Base-by-base conservation (phyloP, 2,113 vertebrate genomes). In the Forbesichthys papilliferus region DNA sequence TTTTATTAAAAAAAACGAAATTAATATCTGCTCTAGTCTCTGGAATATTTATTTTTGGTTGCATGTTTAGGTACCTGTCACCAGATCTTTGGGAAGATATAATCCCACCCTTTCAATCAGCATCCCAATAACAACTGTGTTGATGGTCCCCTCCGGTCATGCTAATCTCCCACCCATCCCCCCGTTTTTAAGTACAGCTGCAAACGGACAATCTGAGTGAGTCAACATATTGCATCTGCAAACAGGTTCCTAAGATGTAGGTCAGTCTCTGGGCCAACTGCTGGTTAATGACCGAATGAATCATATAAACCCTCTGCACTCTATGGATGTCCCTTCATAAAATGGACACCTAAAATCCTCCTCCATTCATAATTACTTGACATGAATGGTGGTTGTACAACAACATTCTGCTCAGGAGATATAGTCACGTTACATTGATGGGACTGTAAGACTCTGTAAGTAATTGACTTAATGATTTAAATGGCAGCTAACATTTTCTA, bases 241-340 rank as follows among this genome's bases (percentile, higher is more conserved):
- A 66, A 65, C 78, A 65, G 74, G 61, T 42, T 14, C 61, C 84
- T 86, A 88, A 87, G 80, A 85, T 86, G 68, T 89, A 87, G 82
- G 86, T 88, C 87, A 88, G 54, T 72, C 81, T 73, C 75, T 53
- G 33, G 64, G 75, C 79, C 73, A 68, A 20, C 34, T 80, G 79
- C 73, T 64, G 79, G 64, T 69, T 69, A 80, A 77, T 82, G 73
- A 85, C 85, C 85, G 57, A 80, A 65, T 42, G 4, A 42, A 6
- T 42, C 7, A 27, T 27, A 27, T 42, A 42, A 42, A 42, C 36
- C 42, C 67, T 55, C 67, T 55, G 34, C 79, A 79, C 78, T 76
- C 53, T n/a, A 54, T 74, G 69, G 74, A 70, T 67, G 71, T 65
- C 79, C 68, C 74, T 84, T 48, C 77, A 82, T 75, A 79, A 72